Conservation (phyloP, 2,888 invertebrate species). For the Mycalesis mineus region DNA sequence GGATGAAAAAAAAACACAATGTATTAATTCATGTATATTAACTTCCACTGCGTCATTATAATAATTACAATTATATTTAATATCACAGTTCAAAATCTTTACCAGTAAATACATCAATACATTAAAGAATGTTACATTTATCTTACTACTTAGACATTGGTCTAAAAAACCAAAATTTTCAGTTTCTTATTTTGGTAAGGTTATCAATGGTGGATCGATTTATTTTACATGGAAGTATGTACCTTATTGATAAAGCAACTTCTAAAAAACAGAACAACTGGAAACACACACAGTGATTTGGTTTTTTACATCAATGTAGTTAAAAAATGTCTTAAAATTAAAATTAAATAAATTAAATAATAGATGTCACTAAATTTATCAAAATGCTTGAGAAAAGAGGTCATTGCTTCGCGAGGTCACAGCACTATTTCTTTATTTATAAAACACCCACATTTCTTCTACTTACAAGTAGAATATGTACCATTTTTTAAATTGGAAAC, state of each 20-base stretch:
- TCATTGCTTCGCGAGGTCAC: too few species aligned
- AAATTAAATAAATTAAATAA: background rate
- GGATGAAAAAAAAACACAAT: slow-evolving; percentile 9
- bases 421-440: too few species aligned
- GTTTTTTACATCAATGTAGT: background rate
- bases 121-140: slow-evolving; percentile 26
- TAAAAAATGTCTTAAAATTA: background rate
- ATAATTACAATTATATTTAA: slow-evolving; percentile 62
- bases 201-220: too few species aligned
- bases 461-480: too few species aligned
- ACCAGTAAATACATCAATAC: slow-evolving; percentile 32
- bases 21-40: slow-evolving; percentile 28
- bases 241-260: too few species aligned
- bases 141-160: slow-evolving; percentile 16
- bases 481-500: too few species aligned
- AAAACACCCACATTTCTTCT: too few species aligned
- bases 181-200: too few species aligned
- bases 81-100: slow-evolving; percentile 71
- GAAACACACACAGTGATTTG: background rate
- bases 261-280: too few species aligned
- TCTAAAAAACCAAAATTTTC: background rate
- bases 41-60: slow-evolving; percentile 43
- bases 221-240: too few species aligned
- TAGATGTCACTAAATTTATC: too few species aligned
- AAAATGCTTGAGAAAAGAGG: too few species aligned